Evolutionary conservation across 1,140 invertebrate genomes (phyloP).

Genomic region (Formica selysi): DNA sequence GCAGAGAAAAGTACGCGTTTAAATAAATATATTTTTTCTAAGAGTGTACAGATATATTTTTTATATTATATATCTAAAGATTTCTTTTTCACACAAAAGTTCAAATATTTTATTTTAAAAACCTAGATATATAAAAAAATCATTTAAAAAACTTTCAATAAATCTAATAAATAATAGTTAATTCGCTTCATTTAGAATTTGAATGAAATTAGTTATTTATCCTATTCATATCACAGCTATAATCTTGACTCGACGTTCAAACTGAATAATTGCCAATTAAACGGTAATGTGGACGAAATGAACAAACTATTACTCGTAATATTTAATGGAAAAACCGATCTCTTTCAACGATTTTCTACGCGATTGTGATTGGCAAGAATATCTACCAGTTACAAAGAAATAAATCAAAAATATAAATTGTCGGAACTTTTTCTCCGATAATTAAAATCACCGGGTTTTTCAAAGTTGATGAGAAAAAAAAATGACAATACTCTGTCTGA

Average conservation of each 20-base stretch:
- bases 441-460: constrained; percentile 7
- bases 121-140: not conserved
- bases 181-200: not conserved
- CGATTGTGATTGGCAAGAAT: not conserved
- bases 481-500: not conserved
- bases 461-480: not conserved
- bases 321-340: not conserved
- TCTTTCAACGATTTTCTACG: not conserved
- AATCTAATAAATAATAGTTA: constrained; percentile 3
- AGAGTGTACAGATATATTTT: not conserved
- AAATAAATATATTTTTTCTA: not conserved
- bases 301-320: not conserved
- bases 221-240: not conserved
- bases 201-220: not conserved
- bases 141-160: constrained; percentile 1
- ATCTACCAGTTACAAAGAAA: not conserved
- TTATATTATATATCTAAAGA: not conserved
- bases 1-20: not conserved
- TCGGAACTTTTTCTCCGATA: not conserved
- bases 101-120: constrained; percentile 1
- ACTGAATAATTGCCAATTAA: not conserved
- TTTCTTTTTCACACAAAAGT: not conserved
- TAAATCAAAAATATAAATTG: constrained; percentile 14
- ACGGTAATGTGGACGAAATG: not conserved
- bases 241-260: not conserved